Evolutionary conservation across 1,140 invertebrate species (phyloP), one percentile per base, ranked within the genome.

Genomic region (Xylocopa sonorina): DNA sequence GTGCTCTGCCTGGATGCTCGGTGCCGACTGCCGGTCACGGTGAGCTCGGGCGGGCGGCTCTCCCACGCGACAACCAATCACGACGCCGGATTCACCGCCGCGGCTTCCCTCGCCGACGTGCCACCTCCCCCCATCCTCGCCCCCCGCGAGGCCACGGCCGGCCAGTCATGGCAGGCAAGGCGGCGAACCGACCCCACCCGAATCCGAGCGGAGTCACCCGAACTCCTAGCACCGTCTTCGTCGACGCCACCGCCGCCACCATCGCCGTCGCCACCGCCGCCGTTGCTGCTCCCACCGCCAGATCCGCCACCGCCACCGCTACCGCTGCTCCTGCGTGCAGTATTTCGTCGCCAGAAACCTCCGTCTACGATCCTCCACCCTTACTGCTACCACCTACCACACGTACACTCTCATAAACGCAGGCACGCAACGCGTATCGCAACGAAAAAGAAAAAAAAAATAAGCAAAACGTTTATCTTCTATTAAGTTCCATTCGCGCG

Each of bases 31-130:
- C 82, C 88, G 88, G 85, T 84, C 75, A 84, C 85, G 72, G 85
- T 77, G 78, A 83, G 83, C 88, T 88, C 90, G 88, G 87, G 89
- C 90, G 91, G 90, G 91, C 89, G 90, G 91, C 90, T 92, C 92
- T 92, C 92, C 92, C 90, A 92, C 91, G 91, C 90, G 87, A 73
- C 88, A 86, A 90, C 92, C 91, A 92, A 92, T 93, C 91, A 88
- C 88, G 77, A 80, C 81, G 66, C 67, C 77, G 82, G 76, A 87
- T 88, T 89, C 78, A 66, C 79, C 81, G 85, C 87, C 78, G 64
- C 86, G 62, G 84, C 81, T 81, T 82, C 88, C 81, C 85, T 85
- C 82, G 64, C 77, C 78, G 78, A 75, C 81, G 75, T 83, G 68
- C 86, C 72, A 76, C 75, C n/a, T 77, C 69, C 68, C 68, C 78